These are phyloP conservation scores for Campoplex capitator DNA, from an alignment of 2,888 invertebrate species.

Conservation along the genomic window DNA sequence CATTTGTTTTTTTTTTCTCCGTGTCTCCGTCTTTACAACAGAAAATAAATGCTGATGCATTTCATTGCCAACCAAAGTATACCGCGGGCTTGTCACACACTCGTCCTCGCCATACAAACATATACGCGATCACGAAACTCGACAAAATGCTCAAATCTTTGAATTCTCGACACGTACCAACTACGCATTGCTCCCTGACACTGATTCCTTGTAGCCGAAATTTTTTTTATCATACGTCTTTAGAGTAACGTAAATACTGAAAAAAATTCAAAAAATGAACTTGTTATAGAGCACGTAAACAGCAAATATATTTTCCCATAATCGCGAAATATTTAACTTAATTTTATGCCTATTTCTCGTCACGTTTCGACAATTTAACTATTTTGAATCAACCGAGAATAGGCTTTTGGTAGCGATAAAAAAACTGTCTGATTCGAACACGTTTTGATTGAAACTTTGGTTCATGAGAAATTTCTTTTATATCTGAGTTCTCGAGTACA, in stretches of 20 bases:
- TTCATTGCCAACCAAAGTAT: slow-evolving; percentile 14
- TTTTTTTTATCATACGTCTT: not conserved
- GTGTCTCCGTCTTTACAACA: not conserved
- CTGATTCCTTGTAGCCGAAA: not conserved
- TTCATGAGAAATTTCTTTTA: not conserved
- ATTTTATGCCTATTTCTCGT: not conserved
- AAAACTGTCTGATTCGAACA: not conserved
- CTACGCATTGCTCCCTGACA: not conserved
- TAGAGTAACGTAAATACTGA: not conserved
- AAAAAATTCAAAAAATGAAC: not conserved
- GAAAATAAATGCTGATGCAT: slow-evolving; percentile 5
- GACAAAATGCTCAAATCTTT: not conserved
- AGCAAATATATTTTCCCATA: not conserved
- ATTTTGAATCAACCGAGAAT: not conserved
- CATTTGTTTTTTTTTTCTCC: not conserved
- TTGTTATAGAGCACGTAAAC: slow-evolving; percentile 7
- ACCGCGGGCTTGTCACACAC: not conserved
- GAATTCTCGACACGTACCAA: not conserved
- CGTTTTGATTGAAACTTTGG: not conserved
- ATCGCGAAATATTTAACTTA: not conserved
- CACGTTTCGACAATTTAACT: not conserved
- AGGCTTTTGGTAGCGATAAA: not conserved
- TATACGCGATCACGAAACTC: slow-evolving; percentile 10
- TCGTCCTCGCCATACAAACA: not conserved
- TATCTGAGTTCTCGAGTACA: not conserved